Evolutionary conservation across 2,888 invertebrate species (phyloP).

Genomic region (Tipula vernalis): DNA sequence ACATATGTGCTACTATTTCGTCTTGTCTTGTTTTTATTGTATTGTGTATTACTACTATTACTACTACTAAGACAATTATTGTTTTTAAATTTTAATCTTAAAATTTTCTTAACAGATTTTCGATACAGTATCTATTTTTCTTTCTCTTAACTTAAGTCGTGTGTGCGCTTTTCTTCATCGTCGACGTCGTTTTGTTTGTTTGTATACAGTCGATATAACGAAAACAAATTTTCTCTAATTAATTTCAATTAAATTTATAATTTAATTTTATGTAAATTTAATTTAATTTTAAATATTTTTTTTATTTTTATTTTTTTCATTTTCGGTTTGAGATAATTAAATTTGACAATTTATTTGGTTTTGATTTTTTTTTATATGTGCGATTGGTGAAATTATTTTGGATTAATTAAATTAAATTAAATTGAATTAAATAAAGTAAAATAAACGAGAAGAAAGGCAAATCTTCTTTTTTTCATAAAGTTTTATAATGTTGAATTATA

Average conservation of each 20-base stretch:
- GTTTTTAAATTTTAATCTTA: neutral
- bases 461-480: neutral
- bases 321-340: neutral
- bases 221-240: conserved; percentile 4
- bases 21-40: neutral
- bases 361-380: neutral
- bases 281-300: neutral
- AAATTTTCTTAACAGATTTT: neutral
- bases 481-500: neutral
- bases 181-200: neutral
- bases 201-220: neutral
- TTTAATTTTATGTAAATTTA: conserved; percentile 6
- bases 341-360: neutral
- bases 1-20: neutral
- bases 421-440: neutral
- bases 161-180: neutral
- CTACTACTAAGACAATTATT: neutral
- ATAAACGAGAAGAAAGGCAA: neutral
- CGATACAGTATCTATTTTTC: neutral
- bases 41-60: neutral
- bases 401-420: neutral
- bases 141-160: neutral
- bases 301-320: neutral
- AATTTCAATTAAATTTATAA: conserved; percentile 9
- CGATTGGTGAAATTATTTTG: neutral